Percentiles rank a stretch among this genome's conserved stretches.
phyloP scores from a whole-genome alignment of 1,140 invertebrate genomes.

The Ooceraea biroi region DNA sequence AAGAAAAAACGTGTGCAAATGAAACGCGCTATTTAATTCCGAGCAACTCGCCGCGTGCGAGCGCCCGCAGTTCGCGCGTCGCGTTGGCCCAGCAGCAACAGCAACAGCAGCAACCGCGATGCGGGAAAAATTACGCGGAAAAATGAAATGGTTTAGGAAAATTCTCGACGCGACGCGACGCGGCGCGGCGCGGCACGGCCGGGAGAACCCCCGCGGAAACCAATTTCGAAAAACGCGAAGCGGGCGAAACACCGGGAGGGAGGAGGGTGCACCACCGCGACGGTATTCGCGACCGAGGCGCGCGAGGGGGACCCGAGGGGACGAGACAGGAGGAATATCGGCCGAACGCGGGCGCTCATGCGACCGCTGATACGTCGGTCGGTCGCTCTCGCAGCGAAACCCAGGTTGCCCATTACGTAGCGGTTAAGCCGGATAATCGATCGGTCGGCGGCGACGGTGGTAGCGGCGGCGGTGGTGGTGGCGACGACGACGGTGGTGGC shows the following conservation, averaged over 20 bases:
- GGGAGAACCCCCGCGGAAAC: conserved; percentile 31
- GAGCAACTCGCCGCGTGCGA: background rate
- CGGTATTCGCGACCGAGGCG: conserved; percentile 30
- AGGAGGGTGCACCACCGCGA: conserved; percentile 6
- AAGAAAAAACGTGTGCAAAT: conserved; percentile 32
- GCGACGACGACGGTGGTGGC: conserved; percentile 2
- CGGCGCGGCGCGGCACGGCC: conserved; percentile 20
- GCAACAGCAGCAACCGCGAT: conserved; percentile 1
- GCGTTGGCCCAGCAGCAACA: too few relatives aligned
- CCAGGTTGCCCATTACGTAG: conserved; percentile 73
- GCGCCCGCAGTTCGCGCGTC: conserved; percentile 28
- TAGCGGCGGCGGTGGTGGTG: conserved; percentile 5
- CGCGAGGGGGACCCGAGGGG: background rate
- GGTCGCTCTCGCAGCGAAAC: conserved; percentile 64
- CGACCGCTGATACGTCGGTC: conserved; percentile 56
- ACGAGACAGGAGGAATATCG: conserved; percentile 37
- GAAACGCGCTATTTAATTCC: conserved; percentile 60
- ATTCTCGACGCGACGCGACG: conserved; percentile 9
- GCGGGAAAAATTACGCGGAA: conserved; percentile 52
- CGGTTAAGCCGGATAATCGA: conserved; percentile 75
- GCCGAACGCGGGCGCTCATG: conserved; percentile 42
- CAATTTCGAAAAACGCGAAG: conserved; percentile 56
- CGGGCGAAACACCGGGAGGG: background rate
- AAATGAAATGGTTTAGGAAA: conserved; percentile 59
- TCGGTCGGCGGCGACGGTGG: conserved; percentile 51